Base-by-base conservation (phyloP, 2,888 invertebrate species). In the Troides helena region DNA sequence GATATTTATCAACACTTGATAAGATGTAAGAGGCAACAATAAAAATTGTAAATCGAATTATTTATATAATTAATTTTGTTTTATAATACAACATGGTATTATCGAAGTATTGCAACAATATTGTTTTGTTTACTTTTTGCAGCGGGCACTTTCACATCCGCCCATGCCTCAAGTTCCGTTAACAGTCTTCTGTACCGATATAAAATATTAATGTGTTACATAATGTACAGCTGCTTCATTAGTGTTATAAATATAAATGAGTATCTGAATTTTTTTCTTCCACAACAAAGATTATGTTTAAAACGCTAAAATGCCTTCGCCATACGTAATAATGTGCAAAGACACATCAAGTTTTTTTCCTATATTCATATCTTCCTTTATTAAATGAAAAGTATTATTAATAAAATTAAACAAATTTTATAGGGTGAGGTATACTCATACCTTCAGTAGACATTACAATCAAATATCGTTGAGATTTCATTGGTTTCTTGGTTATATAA, bases 141-240 rank as follows among this genome's bases (percentile, higher is more conserved):
- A 65, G 46, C 30, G 25, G 60, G 46, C 57, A 78, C 78, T 78
- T 79, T 79, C 77, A 78, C 77, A 75, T 77, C 78, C 76, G 77
- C 73, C 72, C 73, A 71, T 67, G 73, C 66, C 74, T 62, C 65
- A 56, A 61, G 67, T 77, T 71, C 78, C 76, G 76, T 76, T 76
- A 75, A 74, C 71, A 73, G 72, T 76, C 72, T 73, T 73, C 71
- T 73, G 76, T 76, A 76, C 73, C 74, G 72, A 72, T 78, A 74
- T 77, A 74, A 70, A 77, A 74, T 76, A 75, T 76, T 74, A 72
- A 75, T 72, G 74, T 67, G 71, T 74, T 71, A 68, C 62, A 60
- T 68, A 65, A 72, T 73, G 10, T 63, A 50, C 65, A 36, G 62
- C 21, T 59, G 62, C 66, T 53, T 70, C 53, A 39, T 21, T 53